These are phyloP conservation scores for Drosophila repletoides DNA, from an alignment of 1,140 invertebrate genomes.

Conservation along the genomic window DNA sequence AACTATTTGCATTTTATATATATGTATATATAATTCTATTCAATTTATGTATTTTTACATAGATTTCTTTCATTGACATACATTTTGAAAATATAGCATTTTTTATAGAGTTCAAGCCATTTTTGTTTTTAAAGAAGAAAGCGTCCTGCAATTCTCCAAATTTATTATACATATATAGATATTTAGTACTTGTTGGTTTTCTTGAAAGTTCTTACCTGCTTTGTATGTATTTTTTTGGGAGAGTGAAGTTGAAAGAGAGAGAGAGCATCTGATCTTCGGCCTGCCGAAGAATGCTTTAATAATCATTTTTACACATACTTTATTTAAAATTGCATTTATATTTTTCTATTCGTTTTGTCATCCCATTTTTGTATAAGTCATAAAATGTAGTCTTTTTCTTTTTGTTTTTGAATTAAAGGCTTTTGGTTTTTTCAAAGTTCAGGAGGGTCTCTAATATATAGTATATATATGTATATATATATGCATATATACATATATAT, in stretches of 20 bases:
- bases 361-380: constrained; percentile 19
- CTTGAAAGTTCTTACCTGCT: too few species aligned
- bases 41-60: constrained; percentile 41
- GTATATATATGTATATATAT: constrained; percentile 4
- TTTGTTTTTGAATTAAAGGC: constrained; percentile 44
- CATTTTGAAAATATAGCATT: constrained; percentile 48
- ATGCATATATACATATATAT: neutral
- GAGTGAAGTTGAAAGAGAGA: constrained; percentile 9
- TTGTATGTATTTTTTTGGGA: neutral
- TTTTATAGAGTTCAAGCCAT: neutral
- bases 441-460: constrained; percentile 43
- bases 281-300: constrained; percentile 62
- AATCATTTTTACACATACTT: constrained; percentile 1
- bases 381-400: constrained; percentile 43
- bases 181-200: too few species aligned
- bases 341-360: constrained; percentile 1
- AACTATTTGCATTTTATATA: constrained; percentile 40
- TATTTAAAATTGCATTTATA: constrained; percentile 29
- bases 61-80: constrained; percentile 60
- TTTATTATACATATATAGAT: too few species aligned
- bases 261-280: constrained; percentile 64
- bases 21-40: constrained; percentile 44
- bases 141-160: neutral
- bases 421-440: constrained; percentile 36
- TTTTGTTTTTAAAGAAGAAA: neutral